Percentiles rank a stretch among this genome's conserved stretches.
Conservation (phyloP, 2,113 vertebrate species). For the Tursiops truncatus region DNA sequence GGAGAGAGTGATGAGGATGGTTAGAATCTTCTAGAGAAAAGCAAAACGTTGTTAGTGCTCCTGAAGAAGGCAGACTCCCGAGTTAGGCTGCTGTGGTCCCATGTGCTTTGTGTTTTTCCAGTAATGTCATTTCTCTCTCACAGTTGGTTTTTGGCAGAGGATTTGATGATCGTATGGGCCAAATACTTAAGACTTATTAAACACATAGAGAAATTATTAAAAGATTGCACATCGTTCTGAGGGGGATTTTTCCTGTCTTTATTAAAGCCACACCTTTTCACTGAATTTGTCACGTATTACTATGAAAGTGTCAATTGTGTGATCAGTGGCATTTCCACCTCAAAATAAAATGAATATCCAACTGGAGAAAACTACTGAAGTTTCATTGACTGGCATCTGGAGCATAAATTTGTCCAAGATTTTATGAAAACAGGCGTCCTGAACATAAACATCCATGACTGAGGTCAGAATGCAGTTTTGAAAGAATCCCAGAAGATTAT, state of each 20-base stretch:
- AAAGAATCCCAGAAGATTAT: not conserved
- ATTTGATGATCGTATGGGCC: not conserved
- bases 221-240: not conserved
- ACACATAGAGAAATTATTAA: not conserved
- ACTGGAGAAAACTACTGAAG: not conserved
- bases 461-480: not conserved
- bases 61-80: not conserved
- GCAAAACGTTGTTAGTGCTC: not conserved
- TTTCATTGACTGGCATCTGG: not conserved
- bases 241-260: not conserved
- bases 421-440: slow-evolving; percentile 5
- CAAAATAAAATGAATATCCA: not conserved
- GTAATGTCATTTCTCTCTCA: not conserved
- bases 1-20: not conserved
- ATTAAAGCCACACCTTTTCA: not conserved
- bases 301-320: not conserved
- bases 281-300: not conserved
- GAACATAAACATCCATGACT: not conserved
- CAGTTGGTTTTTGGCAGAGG: not conserved
- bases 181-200: not conserved
- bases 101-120: not conserved
- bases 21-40: not conserved
- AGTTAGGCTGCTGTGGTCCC: not conserved
- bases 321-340: not conserved
- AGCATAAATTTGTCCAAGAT: not conserved